Evolutionary conservation across 2,797 vertebrate genomes (phyloP).

Genomic region (Vireo griseus): DNA sequence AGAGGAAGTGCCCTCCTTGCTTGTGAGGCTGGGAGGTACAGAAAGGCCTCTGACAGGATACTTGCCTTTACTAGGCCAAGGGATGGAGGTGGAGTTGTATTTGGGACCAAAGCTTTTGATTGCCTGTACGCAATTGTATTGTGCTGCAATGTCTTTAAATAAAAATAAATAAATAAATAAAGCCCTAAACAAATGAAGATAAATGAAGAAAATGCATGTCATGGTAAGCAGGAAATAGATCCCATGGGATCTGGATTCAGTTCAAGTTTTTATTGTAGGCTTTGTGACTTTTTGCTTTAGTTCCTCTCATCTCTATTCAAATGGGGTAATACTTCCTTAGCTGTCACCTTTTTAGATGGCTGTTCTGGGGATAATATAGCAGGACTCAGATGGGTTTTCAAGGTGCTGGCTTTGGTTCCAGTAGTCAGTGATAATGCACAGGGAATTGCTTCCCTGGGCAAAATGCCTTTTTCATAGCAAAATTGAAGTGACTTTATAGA

Average conservation of each 20-base stretch:
- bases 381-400: not conserved
- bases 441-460: not conserved
- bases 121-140: not conserved
- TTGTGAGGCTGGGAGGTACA: not conserved
- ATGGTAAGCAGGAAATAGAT: not conserved
- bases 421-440: no score
- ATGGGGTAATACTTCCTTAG: not conserved
- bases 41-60: not conserved
- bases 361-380: not conserved
- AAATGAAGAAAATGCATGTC: not conserved
- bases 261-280: not conserved
- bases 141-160: not conserved
- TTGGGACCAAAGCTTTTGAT: not conserved
- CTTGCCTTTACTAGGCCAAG: not conserved
- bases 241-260: accelerated
- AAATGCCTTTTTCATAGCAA: not conserved
- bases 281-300: not conserved
- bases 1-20: not conserved
- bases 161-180: not conserved
- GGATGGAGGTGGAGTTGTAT: not conserved
- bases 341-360: not conserved
- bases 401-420: not conserved
- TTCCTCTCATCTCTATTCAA: not conserved
- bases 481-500: not conserved
- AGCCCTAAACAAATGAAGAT: not conserved